Base-by-base conservation (phyloP, 2,888 invertebrate species). In the Chalcis sispes region DNA sequence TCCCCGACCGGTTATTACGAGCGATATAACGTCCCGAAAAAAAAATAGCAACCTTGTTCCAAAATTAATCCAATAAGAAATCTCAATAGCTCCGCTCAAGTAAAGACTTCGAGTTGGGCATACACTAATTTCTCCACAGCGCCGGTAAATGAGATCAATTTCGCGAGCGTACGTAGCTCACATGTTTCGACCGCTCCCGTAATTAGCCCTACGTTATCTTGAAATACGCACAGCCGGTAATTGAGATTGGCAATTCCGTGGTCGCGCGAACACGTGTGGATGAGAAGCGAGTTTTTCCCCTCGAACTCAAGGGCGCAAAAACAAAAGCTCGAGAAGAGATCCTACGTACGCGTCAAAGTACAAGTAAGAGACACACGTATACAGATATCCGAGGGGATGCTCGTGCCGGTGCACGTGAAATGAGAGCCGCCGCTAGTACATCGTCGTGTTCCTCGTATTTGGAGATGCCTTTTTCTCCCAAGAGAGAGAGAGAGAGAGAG, bases 241-340 rank as follows among this genome's bases (percentile, higher is more conserved):
- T 75, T 65, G 75, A 75, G 71, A 75, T 75, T 71, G 75, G 29
- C 75, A 75, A 75, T 75, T 75, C 66, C 52, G 61, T 54, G n/a
- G 40, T 18, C 40, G 25, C 25, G n/a, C 32, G 32, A 0, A 29
- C 4, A 36, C 52, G 50, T 1, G 1, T 50, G 7, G 15, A n/a
- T n/a, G n/a, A n/a, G n/a, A n/a, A n/a, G n/a, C n/a, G n/a, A n/a
- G n/a, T n/a, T n/a, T n/a, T n/a, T n/a, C n/a, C n/a, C n/a, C n/a
- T n/a, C n/a, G n/a, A n/a, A n/a, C n/a, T n/a, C n/a, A n/a, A 64
- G 64, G 46, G 46, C 29, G 18, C 29, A 48, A 52, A 59, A 61
- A 67, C 50, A 54, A 70, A 52, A 48, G 25, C 15, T 42, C 66
- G 59, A 62, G 56, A 46, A 56, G 50, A 50, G 36, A 23, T 18